Base-by-base conservation (phyloP, 2,888 invertebrate species). In the Thalpophila matura region DNA sequence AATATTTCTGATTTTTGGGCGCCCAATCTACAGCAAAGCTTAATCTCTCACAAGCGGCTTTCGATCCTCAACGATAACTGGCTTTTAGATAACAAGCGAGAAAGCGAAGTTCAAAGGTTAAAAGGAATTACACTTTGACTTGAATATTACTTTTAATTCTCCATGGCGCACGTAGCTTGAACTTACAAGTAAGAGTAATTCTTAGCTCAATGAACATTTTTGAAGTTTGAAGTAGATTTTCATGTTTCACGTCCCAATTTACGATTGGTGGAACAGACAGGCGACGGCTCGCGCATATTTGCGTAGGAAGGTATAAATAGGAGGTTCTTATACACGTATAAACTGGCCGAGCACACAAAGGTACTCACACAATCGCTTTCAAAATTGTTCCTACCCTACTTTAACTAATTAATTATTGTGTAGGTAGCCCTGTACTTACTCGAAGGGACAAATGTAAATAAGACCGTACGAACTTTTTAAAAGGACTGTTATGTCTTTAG, bases 321-420 rank as follows among this genome's bases (percentile, higher is more conserved):
- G 68, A 61, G 64, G 47, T 50, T 59, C 18, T 57, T 66, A 74
- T 51, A 58, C 26, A 50, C 37, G 51, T 72, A 54, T 64, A 67
- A 73, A 63, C 63, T 69, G 63, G 57, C 55, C 51, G 24, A 64
- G 51, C 53, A 73, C 56, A 78, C 77, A 82, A 77, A 75, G 53
- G 49, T 73, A 64, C 66, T 77, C 76, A 66, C 60, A 74, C 70
- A 81, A 82, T 80, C 68, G 69, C 69, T 69, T 73, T 68, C 71
- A 68, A 75, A 83, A 82, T 78, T 74, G 74, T 74, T 75, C 63
- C 58, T 81, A 77, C 77, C 77, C 79, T 71, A 79, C 79, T 79
- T 79, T 76, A 74, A 78, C 66, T 79, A 79, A 80, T 82, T 80
- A 82, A 82, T 80, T 77, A 78, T 69, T 80, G 78, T 70, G 67